These are phyloP conservation scores for Apostichopus parvimensis DNA, from an alignment of 35 echinoderm and acorn worm species.

Conservation along the genomic window DNA sequence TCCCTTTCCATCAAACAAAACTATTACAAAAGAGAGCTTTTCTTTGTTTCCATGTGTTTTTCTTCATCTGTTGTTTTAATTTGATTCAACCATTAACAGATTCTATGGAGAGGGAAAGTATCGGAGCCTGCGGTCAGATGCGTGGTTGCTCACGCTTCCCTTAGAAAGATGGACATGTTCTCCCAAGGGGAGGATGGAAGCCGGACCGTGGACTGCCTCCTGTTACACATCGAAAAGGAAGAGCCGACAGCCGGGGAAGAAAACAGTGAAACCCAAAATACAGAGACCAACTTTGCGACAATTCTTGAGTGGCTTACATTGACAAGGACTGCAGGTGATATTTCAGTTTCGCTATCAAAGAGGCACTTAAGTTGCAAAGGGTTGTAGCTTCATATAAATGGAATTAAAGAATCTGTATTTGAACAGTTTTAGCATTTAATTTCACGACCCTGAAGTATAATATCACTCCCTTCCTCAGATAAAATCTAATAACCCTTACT, in stretches of 20 bases:
- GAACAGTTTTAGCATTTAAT: too few species aligned
- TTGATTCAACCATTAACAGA: neutral
- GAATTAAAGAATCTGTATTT: too few species aligned
- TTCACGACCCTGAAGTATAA: too few species aligned
- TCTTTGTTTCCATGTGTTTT: too few species aligned
- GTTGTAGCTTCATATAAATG: too few species aligned
- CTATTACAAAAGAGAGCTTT: too few species aligned
- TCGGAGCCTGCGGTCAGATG: conserved; percentile 11
- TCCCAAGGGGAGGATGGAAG: neutral
- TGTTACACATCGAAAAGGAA: conserved; percentile 55
- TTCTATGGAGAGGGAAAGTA: conserved; percentile 33
- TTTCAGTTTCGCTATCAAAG: too few species aligned
- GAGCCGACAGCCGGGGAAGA: neutral
- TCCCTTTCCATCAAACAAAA: too few species aligned
- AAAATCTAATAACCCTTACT: too few species aligned
- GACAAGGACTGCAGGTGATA: neutral
- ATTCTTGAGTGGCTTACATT: conserved; percentile 49
- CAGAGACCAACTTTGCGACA: neutral
- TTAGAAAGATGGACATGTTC: neutral
- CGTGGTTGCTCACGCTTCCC: conserved; percentile 23
- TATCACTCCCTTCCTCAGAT: too few species aligned
- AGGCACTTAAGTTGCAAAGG: too few species aligned
- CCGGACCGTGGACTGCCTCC: conserved; percentile 21
- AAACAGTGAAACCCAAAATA: neutral
- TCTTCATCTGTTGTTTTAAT: neutral